Base-by-base conservation (phyloP, 2,888 invertebrate species). In the Gastrophysa polygoni region DNA sequence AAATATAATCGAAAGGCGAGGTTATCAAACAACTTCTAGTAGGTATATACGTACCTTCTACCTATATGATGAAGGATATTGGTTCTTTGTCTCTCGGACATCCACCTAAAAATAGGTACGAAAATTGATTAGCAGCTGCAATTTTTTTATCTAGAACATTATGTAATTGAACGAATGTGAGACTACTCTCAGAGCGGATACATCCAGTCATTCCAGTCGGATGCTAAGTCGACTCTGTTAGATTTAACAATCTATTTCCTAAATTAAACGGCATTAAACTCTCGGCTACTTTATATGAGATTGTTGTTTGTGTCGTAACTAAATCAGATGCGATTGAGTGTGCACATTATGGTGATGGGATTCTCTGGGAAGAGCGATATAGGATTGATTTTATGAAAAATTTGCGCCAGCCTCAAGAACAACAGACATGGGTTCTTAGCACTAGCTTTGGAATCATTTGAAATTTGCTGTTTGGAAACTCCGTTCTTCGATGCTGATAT, bases 171-270 rank as follows among this genome's bases (percentile, higher is more conserved):
- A 77, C 78, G 78, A 79, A 38, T 80, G 81, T 80, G 81, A 81
- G 81, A 80, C 80, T 80, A 78, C 77, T 78, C 79, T 79, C 76
- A 76, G 75, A 80, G 80, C 81, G 82, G 82, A 82, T 81, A 81
- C 80, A 79, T 78, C 78, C 80, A 80, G 80, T 81, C 81, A 81
- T 81, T 78, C 78, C 80, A 80, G 80, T 81, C 81, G 82, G 81
- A 81, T 81, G 81, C 81, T 80, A 81, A 80, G 80, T 81, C 78
- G 78, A 80, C 80, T 79, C 78, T 79, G 72, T 69, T 79, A 79
- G 81, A 82, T 82, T 82, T 82, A 82, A 82, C 82, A 81, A 82
- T 81, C 81, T 80, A 81, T 81, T 81, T 81, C 82, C 82, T 82
- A 82, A 81, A 82, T 82, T 82, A 81, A 81, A 73, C 82, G 81